A percentile compares a stretch with the other conserved stretches of the same genome.
Evolutionary conservation across 2,888 invertebrate genomes (phyloP).

Genomic region (Metalampra italica): DNA sequence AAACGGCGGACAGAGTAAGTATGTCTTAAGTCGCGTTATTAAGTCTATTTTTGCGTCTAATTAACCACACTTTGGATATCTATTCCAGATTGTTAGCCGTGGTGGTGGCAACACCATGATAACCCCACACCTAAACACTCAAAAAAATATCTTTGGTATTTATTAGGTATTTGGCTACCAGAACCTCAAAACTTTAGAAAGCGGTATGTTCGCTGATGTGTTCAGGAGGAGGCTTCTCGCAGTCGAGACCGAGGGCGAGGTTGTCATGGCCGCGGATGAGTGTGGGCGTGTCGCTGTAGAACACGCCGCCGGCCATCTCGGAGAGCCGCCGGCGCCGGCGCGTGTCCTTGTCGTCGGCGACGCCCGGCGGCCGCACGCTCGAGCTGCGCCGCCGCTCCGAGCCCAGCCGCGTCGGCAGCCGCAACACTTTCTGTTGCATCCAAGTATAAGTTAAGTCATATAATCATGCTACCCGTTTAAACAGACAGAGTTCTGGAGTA

Average conservation of each 20-base stretch:
- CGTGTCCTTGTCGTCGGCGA: constrained; percentile 65
- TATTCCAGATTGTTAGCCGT: too few species aligned
- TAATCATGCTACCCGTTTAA: too few species aligned
- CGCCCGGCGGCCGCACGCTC: constrained; percentile 61
- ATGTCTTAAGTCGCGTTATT: too few species aligned
- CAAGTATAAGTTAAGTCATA: constrained; percentile 7
- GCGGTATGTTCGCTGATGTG: constrained; percentile 39
- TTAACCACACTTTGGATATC: too few species aligned
- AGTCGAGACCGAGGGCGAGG: constrained; percentile 55
- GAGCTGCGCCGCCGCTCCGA: constrained; percentile 63
- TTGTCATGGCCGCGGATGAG: constrained; percentile 57
- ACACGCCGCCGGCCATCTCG: constrained; percentile 69
- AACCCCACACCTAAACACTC: too few species aligned
- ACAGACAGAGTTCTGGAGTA: too few species aligned
- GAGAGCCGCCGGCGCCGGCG: constrained; percentile 65
- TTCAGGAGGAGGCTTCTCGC: constrained; percentile 50
- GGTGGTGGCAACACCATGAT: too few species aligned
- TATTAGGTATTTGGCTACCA: too few species aligned
- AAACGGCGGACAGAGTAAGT: too few species aligned
- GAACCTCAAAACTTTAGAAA: constrained; percentile 8
- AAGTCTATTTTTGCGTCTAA: too few species aligned
- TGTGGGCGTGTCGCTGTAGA: constrained; percentile 56
- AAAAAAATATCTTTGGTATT: too few species aligned
- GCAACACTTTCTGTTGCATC: constrained; percentile 50
- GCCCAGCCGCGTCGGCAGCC: constrained; percentile 56